These are phyloP conservation scores for Mantis religiosa DNA, from an alignment of 2,888 invertebrate species.

Conservation along the genomic window DNA sequence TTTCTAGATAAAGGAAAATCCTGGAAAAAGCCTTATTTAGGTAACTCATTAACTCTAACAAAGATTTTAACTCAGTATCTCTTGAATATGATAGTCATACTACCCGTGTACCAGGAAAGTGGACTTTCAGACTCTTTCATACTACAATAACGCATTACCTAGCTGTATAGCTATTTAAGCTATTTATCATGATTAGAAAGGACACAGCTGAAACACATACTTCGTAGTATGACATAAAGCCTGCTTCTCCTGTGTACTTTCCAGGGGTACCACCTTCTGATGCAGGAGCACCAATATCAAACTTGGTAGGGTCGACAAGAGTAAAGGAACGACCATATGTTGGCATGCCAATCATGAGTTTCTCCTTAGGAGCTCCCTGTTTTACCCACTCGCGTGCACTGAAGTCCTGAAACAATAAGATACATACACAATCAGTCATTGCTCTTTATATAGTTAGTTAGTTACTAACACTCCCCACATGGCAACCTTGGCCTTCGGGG, in stretches of 20 bases:
- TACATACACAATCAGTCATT: neutral
- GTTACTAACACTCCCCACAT: too few relatives aligned
- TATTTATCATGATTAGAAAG: neutral
- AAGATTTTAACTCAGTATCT: too few relatives aligned
- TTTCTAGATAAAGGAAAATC: too few relatives aligned
- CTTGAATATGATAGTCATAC: too few relatives aligned
- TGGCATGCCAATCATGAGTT: conserved; percentile 91
- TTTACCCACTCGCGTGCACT: conserved; percentile 91
- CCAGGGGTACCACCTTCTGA: conserved; percentile 80
- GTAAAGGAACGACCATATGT: conserved; percentile 91
- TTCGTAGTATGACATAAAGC: conserved; percentile 94
- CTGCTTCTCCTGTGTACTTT: conserved; percentile 87
- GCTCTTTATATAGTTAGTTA: too few relatives aligned
- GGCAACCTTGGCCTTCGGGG: too few relatives aligned
- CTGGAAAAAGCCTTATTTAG: too few relatives aligned
- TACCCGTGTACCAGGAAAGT: too few relatives aligned
- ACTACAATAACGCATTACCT: too few relatives aligned
- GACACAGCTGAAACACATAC: conserved; percentile 40
- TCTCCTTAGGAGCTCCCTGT: conserved; percentile 89
- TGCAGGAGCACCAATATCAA: conserved; percentile 89
- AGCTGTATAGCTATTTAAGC: too few relatives aligned
- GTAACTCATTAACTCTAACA: too few relatives aligned
- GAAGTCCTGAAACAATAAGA: conserved; percentile 59
- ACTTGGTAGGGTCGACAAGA: conserved; percentile 77
- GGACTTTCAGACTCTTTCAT: too few relatives aligned